phyloP scores from a whole-genome alignment of 2,797 vertebrate genomes.

The Hemibagrus guttatus region DNA sequence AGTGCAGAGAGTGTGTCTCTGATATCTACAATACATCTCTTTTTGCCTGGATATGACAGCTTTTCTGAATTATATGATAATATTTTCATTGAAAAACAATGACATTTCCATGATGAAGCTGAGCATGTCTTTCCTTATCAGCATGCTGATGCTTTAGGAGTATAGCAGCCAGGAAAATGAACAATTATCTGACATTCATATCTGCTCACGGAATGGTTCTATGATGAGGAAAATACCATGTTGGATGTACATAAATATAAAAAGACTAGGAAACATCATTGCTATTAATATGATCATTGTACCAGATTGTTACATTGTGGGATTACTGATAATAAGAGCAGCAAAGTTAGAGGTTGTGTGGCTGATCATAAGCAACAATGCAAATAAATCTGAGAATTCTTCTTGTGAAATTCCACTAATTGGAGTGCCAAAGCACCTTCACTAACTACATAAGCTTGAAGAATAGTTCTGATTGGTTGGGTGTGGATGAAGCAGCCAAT shows the following conservation, averaged over 20 bases:
- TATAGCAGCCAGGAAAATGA: constrained; percentile 1
- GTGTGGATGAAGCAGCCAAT: background rate
- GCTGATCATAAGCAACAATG: background rate
- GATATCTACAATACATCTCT: background rate
- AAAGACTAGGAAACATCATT: background rate
- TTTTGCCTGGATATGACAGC: background rate
- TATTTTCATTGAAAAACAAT: constrained; percentile 17
- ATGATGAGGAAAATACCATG: background rate
- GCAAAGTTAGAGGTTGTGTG: background rate
- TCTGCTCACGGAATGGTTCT: background rate
- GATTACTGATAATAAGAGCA: background rate
- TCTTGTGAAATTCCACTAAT: background rate
- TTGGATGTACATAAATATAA: background rate
- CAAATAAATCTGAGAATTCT: background rate
- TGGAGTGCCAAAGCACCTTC: background rate
- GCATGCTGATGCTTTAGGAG: background rate
- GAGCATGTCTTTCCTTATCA: constrained; percentile 14
- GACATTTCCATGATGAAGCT: constrained; percentile 17
- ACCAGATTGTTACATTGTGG: background rate
- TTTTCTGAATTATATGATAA: background rate
- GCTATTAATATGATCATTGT: too few relatives aligned
- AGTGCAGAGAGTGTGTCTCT: background rate
- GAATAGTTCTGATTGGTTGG: background rate
- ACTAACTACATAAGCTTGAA: background rate
- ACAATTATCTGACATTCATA: constrained; percentile 17